Evolutionary conservation across 2,888 invertebrate genomes (phyloP).

Genomic region (Cosmorhoe ocellata): DNA sequence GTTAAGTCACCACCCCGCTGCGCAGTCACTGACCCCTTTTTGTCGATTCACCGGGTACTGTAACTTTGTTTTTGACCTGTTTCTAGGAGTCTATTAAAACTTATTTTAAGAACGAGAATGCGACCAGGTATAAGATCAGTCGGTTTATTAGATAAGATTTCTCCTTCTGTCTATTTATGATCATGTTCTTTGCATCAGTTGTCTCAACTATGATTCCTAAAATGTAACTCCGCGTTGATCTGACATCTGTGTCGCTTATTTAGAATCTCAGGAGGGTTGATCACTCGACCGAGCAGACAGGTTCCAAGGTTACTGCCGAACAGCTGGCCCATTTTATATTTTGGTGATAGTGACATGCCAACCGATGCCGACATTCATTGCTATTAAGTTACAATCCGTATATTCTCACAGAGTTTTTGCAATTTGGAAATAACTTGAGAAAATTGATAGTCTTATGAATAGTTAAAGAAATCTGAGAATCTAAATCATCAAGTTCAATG

Average conservation of each 20-base stretch:
- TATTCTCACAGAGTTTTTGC: constrained; percentile 2
- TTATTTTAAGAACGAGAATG: constrained; percentile 15
- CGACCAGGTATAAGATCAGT: background rate
- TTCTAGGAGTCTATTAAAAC: constrained; percentile 31
- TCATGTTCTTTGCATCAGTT: background rate
- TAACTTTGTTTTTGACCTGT: constrained; percentile 68
- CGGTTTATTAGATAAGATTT: constrained; percentile 8
- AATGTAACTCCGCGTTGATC: constrained; percentile 65
- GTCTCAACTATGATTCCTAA: constrained; percentile 39
- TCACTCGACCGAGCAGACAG: constrained; percentile 53
- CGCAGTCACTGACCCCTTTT: constrained; percentile 78
- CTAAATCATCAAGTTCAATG: constrained; percentile 66
- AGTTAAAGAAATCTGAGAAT: constrained; percentile 36
- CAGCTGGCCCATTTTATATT: constrained; percentile 43
- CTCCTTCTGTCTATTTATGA: background rate
- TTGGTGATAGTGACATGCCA: background rate
- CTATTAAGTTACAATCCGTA: background rate
- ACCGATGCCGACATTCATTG: too few relatives aligned
- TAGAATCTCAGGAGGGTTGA: constrained; percentile 53
- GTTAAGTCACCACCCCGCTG: constrained; percentile 58
- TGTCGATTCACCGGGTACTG: constrained; percentile 54
- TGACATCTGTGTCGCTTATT: constrained; percentile 62
- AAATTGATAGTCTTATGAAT: constrained; percentile 31
- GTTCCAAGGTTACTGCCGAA: constrained; percentile 57
- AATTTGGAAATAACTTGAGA: constrained; percentile 13